phyloP scores from a whole-genome alignment of 2,113 vertebrate species.

The Paradoxurus hermaphroditus region DNA sequence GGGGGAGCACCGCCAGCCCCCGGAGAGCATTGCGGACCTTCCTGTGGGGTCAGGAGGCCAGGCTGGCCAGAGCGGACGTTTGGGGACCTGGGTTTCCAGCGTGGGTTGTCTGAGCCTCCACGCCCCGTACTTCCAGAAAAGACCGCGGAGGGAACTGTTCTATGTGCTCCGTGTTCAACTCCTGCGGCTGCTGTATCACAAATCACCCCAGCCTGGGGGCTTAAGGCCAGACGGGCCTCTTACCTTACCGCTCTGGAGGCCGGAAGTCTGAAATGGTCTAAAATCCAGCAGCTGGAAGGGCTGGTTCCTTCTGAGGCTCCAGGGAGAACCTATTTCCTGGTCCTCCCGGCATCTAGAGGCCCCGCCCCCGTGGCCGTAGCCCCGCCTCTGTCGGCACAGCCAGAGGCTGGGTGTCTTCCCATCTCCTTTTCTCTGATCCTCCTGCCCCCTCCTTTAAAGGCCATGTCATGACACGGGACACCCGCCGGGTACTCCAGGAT shows the following conservation, averaged over 20 bases:
- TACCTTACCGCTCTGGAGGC: neutral
- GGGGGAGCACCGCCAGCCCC: rapidly evolving
- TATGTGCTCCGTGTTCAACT: rapidly evolving
- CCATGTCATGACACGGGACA: neutral
- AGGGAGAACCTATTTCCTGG: neutral
- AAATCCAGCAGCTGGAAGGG: too few species aligned
- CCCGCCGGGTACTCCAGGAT: neutral
- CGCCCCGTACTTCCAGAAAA: too few species aligned
- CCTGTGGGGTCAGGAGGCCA: rapidly evolving
- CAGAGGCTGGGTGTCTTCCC: rapidly evolving
- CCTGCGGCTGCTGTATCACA: neutral
- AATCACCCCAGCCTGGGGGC: rapidly evolving
- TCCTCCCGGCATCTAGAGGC: neutral
- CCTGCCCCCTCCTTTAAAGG: neutral
- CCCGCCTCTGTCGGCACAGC: neutral
- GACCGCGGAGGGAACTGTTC: too few species aligned
- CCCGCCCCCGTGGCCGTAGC: rapidly evolving
- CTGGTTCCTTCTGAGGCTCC: neutral
- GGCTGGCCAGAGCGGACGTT: neutral
- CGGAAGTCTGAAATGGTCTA: neutral
- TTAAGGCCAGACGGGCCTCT: too few species aligned
- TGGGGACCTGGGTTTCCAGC: neutral
- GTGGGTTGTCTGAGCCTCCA: rapidly evolving
- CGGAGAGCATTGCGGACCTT: neutral
- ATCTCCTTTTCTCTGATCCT: too few species aligned